Base-by-base conservation (phyloP, 92 coral and sea anemone genomes). In the Palythoa grandiflora region DNA sequence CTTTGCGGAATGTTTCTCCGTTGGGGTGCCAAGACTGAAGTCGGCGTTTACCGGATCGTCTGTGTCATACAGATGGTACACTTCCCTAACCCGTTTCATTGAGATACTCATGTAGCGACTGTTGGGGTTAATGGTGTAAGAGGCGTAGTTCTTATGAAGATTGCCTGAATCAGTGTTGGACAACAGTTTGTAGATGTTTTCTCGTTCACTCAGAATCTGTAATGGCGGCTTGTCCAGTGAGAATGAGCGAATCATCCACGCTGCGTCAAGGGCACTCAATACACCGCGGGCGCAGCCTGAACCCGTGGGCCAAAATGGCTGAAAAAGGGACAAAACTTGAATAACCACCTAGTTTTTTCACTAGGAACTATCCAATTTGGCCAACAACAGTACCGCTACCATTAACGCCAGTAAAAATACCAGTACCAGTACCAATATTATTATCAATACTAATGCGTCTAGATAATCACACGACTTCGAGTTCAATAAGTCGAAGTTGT, bases 291-390 rank as follows among this genome's bases (percentile, higher is more conserved):
- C 99, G 80, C 99, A 96, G n/a, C 99, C 99, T 38, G 99, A 96
- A 39, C 99, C 99, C n/a, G 99, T 96, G 14, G 99, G 99, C 99
- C 99, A 96, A 83, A 96, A 96, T 55, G 99, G 99, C 99, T 96
- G 66, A 9, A 63, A 63, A 52, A n/a, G 73, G 4, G 1, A 68
- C 51, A 19, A 3, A 87, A 20, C 2, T 50, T 5, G 15, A 20
- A 40, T 61, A 16, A 11, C 10, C 17, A 36, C 28, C 17, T 15
- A 61, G 1, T 4, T 61, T 11, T 55, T 0, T 44, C 50, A 1
- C 7, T 44, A 44, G 50, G 50, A 44, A 8, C 50, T 44, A 44
- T 8, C 50, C 61, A 7, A 55, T 9, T 11, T 2, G 14, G 11
- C 61, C 11, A 15, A 11, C 17, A 55, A 55, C 61, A 55, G 1